Base-by-base conservation (phyloP, 2,797 vertebrate genomes). In the Galagoides demidoff region DNA sequence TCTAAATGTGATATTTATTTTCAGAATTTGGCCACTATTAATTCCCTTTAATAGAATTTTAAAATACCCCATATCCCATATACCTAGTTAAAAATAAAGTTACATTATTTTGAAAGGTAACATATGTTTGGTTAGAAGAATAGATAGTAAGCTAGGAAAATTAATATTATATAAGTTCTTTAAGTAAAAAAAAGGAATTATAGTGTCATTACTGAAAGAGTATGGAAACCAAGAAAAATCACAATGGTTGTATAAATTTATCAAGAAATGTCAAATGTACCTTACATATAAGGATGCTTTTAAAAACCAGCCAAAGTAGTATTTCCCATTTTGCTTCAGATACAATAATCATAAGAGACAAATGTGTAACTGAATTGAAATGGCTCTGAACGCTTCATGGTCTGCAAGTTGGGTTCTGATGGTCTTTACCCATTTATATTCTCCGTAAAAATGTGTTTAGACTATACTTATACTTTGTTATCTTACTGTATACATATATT, bases 401-500 rank as follows among this genome's bases (percentile, higher is more conserved):
- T 68, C 63, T 81, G 37, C 2, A 66, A 20, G 25, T 82, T 89
- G 64, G 4, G 14, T 76, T 13, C 13, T 82, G 25, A 83, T 77
- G 39, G 13, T 16, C 29, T 70, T 77, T 96, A 92, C 70, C 31
- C 77, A 14, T 43, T 86, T 90, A 6, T 79, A 23, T n/a, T 90
- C 23, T 81, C 16, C 45, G 37, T 37, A 91, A 85, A 83, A 94
- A n/a, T 59, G 64, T 85, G 23, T 43, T 92, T 90, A 61, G 31
- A 91, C 22, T 61, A 77, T 70, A 23, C 25, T 27, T 87, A 63
- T 39, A 87, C 83, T 92, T 94, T 92, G 76, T 83, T 94, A 89
- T 96, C 77, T 96, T 84, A 85, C 87, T 95, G 49, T 89, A 89
- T 96, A 27, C 74, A 87, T 77, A 27, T 78, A 87, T 77, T 93